Evolutionary conservation across 2,888 invertebrate genomes (phyloP).

Genomic region (Ctena decussata): DNA sequence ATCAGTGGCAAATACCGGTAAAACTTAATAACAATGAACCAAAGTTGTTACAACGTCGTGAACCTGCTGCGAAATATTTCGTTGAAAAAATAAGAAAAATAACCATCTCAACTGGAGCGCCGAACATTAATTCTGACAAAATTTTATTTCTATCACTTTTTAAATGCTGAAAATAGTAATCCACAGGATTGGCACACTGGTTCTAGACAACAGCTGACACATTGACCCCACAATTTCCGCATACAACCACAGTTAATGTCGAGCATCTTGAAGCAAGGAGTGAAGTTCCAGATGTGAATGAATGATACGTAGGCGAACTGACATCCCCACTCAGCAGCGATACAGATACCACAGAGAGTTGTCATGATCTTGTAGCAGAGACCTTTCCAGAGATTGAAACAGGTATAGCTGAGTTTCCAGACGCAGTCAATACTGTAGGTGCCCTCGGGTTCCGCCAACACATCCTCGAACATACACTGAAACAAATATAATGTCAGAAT

Average conservation of each 20-base stretch:
- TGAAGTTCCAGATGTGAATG: slow-evolving; percentile 91
- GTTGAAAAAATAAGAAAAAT: too few relatives aligned
- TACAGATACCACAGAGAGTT: slow-evolving; percentile 90
- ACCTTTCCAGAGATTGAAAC: slow-evolving; percentile 90
- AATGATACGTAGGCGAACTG: slow-evolving; percentile 88
- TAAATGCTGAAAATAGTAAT: slow-evolving; percentile 71
- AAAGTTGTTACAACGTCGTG: too few relatives aligned
- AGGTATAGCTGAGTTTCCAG: slow-evolving; percentile 90
- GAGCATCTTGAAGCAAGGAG: slow-evolving; percentile 90
- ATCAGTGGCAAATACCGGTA: too few relatives aligned
- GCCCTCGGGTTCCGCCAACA: slow-evolving; percentile 81
- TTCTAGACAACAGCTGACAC: slow-evolving; percentile 87
- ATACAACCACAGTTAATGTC: slow-evolving; percentile 88
- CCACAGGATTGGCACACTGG: slow-evolving; percentile 74
- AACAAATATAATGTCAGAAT: not conserved
- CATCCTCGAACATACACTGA: slow-evolving; percentile 64
- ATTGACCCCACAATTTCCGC: slow-evolving; percentile 86
- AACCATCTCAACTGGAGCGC: too few relatives aligned
- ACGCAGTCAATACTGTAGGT: slow-evolving; percentile 89
- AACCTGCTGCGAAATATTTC: too few relatives aligned
- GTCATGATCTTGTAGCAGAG: slow-evolving; percentile 91
- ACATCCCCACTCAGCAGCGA: slow-evolving; percentile 89
- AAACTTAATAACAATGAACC: too few relatives aligned
- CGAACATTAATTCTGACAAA: too few relatives aligned
- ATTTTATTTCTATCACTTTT: slow-evolving; percentile 17